Evolutionary conservation across 2,113 vertebrate species (phyloP).

Genomic region (Gasterosteus aculeatus): DNA sequence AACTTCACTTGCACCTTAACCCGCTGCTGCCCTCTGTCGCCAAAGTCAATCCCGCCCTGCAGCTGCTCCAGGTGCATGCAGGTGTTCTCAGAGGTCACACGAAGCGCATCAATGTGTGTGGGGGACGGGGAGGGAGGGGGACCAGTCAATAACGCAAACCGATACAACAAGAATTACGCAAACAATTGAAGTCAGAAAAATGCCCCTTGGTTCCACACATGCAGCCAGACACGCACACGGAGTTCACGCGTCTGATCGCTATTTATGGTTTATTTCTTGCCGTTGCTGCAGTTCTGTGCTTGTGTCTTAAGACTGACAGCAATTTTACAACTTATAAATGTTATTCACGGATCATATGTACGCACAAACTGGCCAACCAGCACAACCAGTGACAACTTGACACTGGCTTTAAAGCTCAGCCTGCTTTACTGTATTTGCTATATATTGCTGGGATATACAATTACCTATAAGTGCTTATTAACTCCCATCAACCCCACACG

Average conservation of each 20-base stretch:
- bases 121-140: no score
- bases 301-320: background rate
- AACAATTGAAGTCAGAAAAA: no score
- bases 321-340: conserved; percentile 1
- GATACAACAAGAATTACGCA: no score
- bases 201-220: background rate
- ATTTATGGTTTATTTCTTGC: conserved; percentile 2
- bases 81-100: no score
- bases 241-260: background rate
- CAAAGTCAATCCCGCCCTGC: no score
- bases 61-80: no score
- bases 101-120: no score
- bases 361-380: background rate
- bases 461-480: conserved; percentile 39
- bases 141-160: no score
- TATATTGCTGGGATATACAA: background rate
- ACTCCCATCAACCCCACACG: conserved; percentile 3
- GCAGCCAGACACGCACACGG: background rate
- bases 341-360: background rate
- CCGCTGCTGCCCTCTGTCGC: no score
- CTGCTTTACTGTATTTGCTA: background rate
- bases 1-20: no score
- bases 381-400: conserved; percentile 20
- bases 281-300: conserved; percentile 17
- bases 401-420: conserved; percentile 4